These are phyloP conservation scores for Apamea crenata DNA, from an alignment of 2,888 invertebrate genomes.

Conservation along the genomic window DNA sequence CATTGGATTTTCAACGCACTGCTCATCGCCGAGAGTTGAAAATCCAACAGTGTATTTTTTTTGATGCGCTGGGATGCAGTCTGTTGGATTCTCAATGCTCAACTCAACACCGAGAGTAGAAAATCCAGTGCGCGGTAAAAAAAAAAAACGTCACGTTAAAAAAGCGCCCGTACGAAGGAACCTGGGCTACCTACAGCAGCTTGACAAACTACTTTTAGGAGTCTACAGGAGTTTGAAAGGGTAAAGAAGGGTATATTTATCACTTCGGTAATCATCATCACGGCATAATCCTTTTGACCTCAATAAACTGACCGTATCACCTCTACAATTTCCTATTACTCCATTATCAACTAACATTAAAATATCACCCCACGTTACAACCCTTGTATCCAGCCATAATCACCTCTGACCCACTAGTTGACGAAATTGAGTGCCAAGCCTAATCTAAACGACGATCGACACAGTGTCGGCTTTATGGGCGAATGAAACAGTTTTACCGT, in stretches of 20 bases:
- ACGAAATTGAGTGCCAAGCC: slow-evolving; percentile 77
- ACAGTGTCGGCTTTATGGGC: slow-evolving; percentile 70
- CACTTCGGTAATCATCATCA: not conserved
- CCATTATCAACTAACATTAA: slow-evolving; percentile 58
- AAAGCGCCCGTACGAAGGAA: not conserved
- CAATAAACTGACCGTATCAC: slow-evolving; percentile 22
- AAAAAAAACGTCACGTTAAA: not conserved
- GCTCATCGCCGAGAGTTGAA: not conserved
- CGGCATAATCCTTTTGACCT: not conserved
- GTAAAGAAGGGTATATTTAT: not conserved
- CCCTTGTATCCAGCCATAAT: slow-evolving; percentile 50
- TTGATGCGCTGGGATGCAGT: not conserved
- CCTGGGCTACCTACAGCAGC: not conserved
- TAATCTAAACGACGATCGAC: slow-evolving; percentile 78
- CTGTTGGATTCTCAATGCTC: no score
- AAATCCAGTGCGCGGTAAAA: no score
- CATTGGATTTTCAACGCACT: not conserved
- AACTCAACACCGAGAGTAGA: no score
- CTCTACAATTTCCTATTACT: slow-evolving; percentile 45
- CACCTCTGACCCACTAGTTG: slow-evolving; percentile 62
- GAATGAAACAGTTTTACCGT: slow-evolving; percentile 67
- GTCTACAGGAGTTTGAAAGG: not conserved
- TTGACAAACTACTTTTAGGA: not conserved
- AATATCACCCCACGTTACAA: slow-evolving; percentile 55
- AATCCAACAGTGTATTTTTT: not conserved